These are phyloP conservation scores for Cylloceria caligata DNA, from an alignment of 2,888 invertebrate genomes.

Conservation along the genomic window DNA sequence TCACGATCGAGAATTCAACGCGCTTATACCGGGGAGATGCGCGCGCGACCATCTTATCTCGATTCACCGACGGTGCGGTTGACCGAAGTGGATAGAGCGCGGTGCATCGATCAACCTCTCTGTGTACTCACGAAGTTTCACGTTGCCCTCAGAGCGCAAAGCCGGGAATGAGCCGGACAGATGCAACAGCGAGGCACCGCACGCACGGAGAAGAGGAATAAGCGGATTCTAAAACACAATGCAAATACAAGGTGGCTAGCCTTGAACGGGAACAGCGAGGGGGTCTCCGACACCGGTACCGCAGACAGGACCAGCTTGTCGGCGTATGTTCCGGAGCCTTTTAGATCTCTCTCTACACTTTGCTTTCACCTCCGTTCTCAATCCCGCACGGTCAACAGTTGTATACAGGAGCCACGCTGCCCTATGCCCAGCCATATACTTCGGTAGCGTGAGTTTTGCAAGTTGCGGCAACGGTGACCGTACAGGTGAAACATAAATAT, in stretches of 20 bases:
- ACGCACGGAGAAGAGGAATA: conserved; percentile 49
- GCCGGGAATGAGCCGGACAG: conserved; percentile 14
- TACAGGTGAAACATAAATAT: conserved; percentile 10
- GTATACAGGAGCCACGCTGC: neutral
- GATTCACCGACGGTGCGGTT: conserved; percentile 46
- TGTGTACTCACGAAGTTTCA: conserved; percentile 31
- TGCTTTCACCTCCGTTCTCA: conserved; percentile 9
- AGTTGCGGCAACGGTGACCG: neutral
- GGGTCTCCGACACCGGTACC: conserved; percentile 43
- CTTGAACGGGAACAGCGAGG: conserved; percentile 69
- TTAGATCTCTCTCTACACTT: conserved; percentile 37
- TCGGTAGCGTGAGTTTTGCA: neutral
- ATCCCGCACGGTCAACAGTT: neutral
- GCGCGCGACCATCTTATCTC: conserved; percentile 47
- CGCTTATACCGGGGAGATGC: conserved; percentile 26
- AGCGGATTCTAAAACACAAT: conserved; percentile 75
- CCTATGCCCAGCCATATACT: neutral
- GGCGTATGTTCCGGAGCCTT: conserved; percentile 39
- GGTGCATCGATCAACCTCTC: conserved; percentile 23
- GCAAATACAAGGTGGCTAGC: conserved; percentile 75
- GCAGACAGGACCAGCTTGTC: conserved; percentile 47
- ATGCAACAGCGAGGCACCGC: conserved; percentile 7
- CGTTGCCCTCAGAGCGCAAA: conserved; percentile 26
- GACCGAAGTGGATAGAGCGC: conserved; percentile 22
- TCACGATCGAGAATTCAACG: conserved; percentile 60